These are phyloP conservation scores for Rambutsinella grinnellia DNA, from an alignment of 2,888 invertebrate species.

Conservation along the genomic window DNA sequence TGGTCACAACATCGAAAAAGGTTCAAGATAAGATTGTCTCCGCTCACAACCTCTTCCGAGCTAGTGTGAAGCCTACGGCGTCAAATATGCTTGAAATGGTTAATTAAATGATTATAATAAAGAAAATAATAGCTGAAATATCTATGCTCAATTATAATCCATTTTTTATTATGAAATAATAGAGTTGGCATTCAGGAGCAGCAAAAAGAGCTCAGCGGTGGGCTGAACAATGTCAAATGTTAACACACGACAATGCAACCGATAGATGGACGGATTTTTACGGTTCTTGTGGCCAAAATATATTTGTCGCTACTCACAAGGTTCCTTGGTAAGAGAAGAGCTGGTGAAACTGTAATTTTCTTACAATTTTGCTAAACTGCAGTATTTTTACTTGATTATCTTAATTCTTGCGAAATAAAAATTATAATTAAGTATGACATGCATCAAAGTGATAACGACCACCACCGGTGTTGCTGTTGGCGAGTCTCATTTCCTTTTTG, in stretches of 20 bases:
- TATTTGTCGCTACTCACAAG: constrained; percentile 83
- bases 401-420: too few species aligned
- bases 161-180: constrained; percentile 5
- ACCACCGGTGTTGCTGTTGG: background rate
- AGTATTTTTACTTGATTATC: too few species aligned
- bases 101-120: constrained; percentile 49
- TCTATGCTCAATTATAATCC: too few species aligned
- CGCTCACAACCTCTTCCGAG: constrained; percentile 83
- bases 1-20: constrained; percentile 72
- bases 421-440: too few species aligned
- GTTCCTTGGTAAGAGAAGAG: constrained; percentile 78
- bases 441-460: background rate
- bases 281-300: constrained; percentile 85
- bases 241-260: constrained; percentile 78
- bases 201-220: constrained; percentile 76
- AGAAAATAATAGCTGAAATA: too few species aligned
- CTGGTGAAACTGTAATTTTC: constrained; percentile 5
- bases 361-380: too few species aligned
- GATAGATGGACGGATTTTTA: constrained; percentile 78
- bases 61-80: constrained; percentile 80
- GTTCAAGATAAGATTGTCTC: constrained; percentile 81
- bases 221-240: constrained; percentile 79
- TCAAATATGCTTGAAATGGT: constrained; percentile 88
- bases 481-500: background rate
- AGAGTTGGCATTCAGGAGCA: constrained; percentile 57